Evolutionary conservation across 1,140 invertebrate species (phyloP).

Genomic region (Aphelinus atriplicis): DNA sequence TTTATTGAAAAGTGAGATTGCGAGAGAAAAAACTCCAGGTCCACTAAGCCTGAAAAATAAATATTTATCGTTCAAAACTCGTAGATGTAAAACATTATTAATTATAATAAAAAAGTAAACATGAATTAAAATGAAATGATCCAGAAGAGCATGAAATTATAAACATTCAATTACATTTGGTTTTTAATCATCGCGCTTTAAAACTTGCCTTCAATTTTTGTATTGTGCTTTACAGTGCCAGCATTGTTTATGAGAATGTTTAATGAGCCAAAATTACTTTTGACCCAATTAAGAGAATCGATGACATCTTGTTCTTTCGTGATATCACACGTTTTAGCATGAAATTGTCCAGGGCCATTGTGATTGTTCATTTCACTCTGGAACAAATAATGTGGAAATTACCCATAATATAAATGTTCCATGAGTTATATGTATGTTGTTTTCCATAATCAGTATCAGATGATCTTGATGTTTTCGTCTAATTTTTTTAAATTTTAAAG

Average conservation of each 20-base stretch:
- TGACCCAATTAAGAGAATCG: constrained; percentile 70
- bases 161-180: not conserved
- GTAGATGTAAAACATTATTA: no score
- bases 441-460: no score
- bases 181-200: not conserved
- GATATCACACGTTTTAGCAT: constrained; percentile 69
- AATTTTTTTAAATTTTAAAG: no score
- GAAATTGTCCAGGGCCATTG: constrained; percentile 53
- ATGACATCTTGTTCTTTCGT: constrained; percentile 70
- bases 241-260: constrained; percentile 78
- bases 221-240: constrained; percentile 59
- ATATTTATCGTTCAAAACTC: no score
- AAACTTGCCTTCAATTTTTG: constrained; percentile 52
- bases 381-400: not conserved
- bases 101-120: no score
- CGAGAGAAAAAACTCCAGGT: no score
- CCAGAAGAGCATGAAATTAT: no score
- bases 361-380: constrained; percentile 43
- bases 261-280: constrained; percentile 68
- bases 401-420: not conserved
- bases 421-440: no score
- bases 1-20: no score
- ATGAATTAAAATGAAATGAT: no score
- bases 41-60: no score
- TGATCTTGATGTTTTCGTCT: no score